A percentile compares a stretch with the other conserved stretches of the same genome.
Conservation (phyloP, 92 coral and sea anemone genomes). For the Porites divaricata region DNA sequence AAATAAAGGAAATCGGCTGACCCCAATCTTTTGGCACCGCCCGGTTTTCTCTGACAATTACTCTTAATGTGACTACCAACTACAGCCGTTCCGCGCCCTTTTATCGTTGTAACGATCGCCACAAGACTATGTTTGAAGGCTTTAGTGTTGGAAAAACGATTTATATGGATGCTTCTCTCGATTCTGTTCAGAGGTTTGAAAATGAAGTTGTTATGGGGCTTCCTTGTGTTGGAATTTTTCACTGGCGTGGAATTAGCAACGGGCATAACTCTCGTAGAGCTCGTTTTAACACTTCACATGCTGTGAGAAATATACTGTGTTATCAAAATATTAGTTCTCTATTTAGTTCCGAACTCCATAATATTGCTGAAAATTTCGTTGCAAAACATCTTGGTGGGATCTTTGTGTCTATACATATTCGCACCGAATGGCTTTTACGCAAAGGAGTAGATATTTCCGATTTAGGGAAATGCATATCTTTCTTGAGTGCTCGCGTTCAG, state of each 20-base stretch:
- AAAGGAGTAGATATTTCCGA: neutral
- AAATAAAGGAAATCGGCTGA: too few relatives aligned
- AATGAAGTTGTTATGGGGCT: slow-evolving; percentile 68
- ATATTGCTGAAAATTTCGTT: slow-evolving; percentile 70
- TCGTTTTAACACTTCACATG: slow-evolving; percentile 64
- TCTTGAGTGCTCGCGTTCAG: neutral
- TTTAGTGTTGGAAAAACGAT: neutral
- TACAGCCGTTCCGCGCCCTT: slow-evolving; percentile 59
- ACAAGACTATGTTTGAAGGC: too few relatives aligned
- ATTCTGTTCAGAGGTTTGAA: slow-evolving; percentile 46
- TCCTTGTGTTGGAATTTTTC: slow-evolving; percentile 86
- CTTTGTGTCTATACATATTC: neutral
- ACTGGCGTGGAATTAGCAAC: slow-evolving; percentile 83
- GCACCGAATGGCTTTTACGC: neutral
- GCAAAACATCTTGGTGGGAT: neutral
- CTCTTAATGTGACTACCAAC: slow-evolving; percentile 43
- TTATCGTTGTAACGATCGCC: slow-evolving; percentile 40
- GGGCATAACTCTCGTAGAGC: slow-evolving; percentile 22
- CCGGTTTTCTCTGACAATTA: too few relatives aligned
- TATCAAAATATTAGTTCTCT: slow-evolving; percentile 49
- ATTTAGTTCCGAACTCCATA: slow-evolving; percentile 66
- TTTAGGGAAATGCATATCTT: neutral
- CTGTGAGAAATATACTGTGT: slow-evolving; percentile 42
- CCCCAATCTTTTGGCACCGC: too few relatives aligned
- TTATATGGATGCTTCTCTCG: neutral